Percentiles rank a stretch among this genome's conserved stretches.
Conservation (phyloP, 2,888 invertebrate species). For the Euplexia lucipara region DNA sequence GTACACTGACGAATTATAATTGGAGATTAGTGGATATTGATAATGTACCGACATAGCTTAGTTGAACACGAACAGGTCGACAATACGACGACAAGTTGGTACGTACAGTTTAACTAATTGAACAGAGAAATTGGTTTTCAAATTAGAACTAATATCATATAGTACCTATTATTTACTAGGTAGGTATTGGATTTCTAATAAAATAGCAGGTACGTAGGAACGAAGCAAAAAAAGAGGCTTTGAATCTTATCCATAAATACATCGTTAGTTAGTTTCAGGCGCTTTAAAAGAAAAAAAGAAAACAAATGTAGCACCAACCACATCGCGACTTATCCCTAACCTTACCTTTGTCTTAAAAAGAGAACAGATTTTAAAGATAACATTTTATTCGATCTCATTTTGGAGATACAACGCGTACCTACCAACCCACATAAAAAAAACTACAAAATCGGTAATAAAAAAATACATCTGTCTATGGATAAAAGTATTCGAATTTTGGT, state of each 20-base stretch:
- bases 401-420: slow-evolving; percentile 14
- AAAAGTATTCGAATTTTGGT: slow-evolving; percentile 13
- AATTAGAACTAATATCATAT: slow-evolving; percentile 16
- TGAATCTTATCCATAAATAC: slow-evolving; percentile 10
- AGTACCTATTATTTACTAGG: neutral
- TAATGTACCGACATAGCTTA: slow-evolving; percentile 54
- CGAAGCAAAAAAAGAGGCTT: neutral
- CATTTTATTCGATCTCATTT: slow-evolving; percentile 46
- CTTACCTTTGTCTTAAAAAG: slow-evolving; percentile 43
- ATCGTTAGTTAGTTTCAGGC: neutral
- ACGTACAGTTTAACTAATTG: slow-evolving; percentile 53
- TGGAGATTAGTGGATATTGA: slow-evolving; percentile 77
- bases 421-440: slow-evolving; percentile 33
- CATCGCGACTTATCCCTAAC: slow-evolving; percentile 21
- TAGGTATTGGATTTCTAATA: neutral
- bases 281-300: slow-evolving; percentile 13
- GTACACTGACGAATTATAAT: slow-evolving; percentile 83
- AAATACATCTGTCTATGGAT: slow-evolving; percentile 3
- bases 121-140: slow-evolving; percentile 45
- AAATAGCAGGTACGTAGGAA: neutral
- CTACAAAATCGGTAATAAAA: slow-evolving; percentile 34
- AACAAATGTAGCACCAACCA: slow-evolving; percentile 24
- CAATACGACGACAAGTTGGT: slow-evolving; percentile 43
- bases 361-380: slow-evolving; percentile 56
- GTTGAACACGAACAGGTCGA: slow-evolving; percentile 47